Percentiles rank a stretch among this genome's conserved stretches.
Conservation (phyloP, 2,113 vertebrate genomes). For the Brienomyrus brachyistius region DNA sequence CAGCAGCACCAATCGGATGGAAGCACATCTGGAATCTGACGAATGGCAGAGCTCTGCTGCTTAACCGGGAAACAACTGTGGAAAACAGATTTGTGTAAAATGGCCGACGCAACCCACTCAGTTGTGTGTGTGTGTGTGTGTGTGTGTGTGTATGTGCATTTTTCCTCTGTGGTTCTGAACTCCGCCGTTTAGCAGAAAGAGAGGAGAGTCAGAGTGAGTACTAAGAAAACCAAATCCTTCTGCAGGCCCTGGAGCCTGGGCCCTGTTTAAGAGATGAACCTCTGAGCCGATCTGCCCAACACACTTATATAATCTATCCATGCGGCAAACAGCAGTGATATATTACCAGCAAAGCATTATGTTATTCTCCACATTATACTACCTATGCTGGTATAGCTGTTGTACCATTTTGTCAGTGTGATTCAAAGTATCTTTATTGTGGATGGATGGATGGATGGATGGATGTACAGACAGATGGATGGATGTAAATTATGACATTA, state of each 20-base stretch:
- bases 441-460: not conserved
- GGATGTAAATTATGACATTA: not conserved
- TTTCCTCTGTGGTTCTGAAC: not conserved
- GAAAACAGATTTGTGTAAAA: not conserved
- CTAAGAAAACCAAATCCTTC: not conserved
- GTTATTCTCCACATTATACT: not conserved
- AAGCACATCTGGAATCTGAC: not conserved
- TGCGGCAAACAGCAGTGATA: not conserved
- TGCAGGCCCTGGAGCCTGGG: not conserved
- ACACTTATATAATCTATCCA: not conserved
- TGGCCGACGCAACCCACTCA: not conserved
- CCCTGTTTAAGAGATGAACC: not conserved
- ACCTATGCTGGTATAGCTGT: not conserved
- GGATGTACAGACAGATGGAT: not conserved
- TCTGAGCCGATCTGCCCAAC: not conserved
- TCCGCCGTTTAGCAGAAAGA: not conserved
- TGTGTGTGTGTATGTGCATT: not conserved
- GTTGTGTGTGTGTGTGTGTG: not conserved
- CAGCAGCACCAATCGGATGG: not conserved
- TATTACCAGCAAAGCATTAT: not conserved
- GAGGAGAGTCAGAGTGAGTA: not conserved
- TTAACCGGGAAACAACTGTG: not conserved
- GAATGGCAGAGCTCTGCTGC: not conserved
- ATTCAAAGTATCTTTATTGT: not conserved
- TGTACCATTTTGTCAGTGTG: not conserved